Evolutionary conservation across 2,113 vertebrate species (phyloP).

Genomic region (Zapus hudsonius): DNA sequence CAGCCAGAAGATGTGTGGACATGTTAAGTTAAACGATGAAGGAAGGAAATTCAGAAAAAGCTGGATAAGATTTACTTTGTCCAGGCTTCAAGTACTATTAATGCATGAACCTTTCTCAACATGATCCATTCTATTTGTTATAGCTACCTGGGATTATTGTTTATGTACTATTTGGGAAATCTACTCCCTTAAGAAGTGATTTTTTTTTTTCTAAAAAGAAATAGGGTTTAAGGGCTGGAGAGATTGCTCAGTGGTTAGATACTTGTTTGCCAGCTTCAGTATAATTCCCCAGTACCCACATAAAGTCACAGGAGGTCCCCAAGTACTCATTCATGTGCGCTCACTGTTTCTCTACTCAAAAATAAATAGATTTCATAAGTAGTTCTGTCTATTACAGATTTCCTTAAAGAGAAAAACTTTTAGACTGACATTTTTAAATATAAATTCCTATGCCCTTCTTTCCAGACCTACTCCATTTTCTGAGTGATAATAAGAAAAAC

Average conservation of each 20-base stretch:
- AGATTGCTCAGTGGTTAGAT: too few relatives aligned
- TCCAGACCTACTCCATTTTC: not conserved
- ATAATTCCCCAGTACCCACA: too few relatives aligned
- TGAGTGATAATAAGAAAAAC: not conserved
- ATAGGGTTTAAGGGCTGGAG: too few relatives aligned
- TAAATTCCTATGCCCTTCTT: not conserved
- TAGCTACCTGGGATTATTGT: conserved; percentile 22
- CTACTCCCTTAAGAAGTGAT: not conserved
- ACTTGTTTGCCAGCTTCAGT: too few relatives aligned
- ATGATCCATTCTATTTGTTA: not conserved
- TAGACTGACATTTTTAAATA: not conserved
- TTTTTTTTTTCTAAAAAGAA: too few relatives aligned
- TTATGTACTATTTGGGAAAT: conserved; percentile 12
- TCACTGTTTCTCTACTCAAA: too few relatives aligned
- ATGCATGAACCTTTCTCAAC: conserved; percentile 8
- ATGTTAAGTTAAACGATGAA: not conserved
- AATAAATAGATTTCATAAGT: not conserved
- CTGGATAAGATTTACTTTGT: not conserved
- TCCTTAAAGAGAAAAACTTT: not conserved
- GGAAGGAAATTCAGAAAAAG: not conserved
- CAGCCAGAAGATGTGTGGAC: not conserved
- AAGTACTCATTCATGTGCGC: too few relatives aligned
- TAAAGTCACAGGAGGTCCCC: too few relatives aligned
- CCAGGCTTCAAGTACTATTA: not conserved
- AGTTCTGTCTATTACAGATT: conserved; percentile 10